Percentiles rank a stretch among this genome's conserved stretches.
Conservation (phyloP, 2,797 vertebrate species). For the Philypnodon macrostomus region DNA sequence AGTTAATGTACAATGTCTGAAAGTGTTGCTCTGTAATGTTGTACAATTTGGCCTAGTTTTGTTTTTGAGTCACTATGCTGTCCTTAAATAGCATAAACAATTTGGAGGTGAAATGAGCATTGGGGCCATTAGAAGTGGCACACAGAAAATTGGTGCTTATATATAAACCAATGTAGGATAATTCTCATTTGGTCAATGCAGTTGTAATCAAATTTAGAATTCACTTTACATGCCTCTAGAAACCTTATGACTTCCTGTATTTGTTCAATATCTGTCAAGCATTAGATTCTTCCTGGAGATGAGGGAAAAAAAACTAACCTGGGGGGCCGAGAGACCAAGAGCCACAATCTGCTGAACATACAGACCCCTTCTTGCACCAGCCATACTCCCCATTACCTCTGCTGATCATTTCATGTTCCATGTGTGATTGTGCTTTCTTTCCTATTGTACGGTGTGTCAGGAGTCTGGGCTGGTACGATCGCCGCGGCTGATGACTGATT, state of each 20-base stretch:
- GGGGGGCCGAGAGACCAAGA: slow-evolving; percentile 41
- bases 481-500: slow-evolving; percentile 52
- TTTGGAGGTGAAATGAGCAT: no score
- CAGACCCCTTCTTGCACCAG: slow-evolving; percentile 19
- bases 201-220: no score
- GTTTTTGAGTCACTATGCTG: no score
- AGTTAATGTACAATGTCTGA: no score
- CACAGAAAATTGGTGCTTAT: no score
- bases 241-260: slow-evolving; percentile 49
- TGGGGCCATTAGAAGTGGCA: no score
- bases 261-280: slow-evolving; percentile 62
- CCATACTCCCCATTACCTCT: slow-evolving; percentile 14
- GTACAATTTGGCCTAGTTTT: no score
- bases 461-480: slow-evolving; percentile 25
- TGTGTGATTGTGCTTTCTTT: slow-evolving; percentile 27
- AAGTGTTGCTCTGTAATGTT: no score
- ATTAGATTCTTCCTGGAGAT: slow-evolving; percentile 39
- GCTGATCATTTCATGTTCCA: slow-evolving; percentile 17
- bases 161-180: no score
- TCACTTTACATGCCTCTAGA: slow-evolving; percentile 57
- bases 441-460: slow-evolving; percentile 26
- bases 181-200: no score
- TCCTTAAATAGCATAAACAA: no score
- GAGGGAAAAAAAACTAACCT: slow-evolving; percentile 55
- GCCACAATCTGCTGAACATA: slow-evolving; percentile 53